A percentile compares a stretch with the other conserved stretches of the same genome.
phyloP scores from a whole-genome alignment of 2,797 vertebrate species.

The Macroramphosus scolopax region DNA sequence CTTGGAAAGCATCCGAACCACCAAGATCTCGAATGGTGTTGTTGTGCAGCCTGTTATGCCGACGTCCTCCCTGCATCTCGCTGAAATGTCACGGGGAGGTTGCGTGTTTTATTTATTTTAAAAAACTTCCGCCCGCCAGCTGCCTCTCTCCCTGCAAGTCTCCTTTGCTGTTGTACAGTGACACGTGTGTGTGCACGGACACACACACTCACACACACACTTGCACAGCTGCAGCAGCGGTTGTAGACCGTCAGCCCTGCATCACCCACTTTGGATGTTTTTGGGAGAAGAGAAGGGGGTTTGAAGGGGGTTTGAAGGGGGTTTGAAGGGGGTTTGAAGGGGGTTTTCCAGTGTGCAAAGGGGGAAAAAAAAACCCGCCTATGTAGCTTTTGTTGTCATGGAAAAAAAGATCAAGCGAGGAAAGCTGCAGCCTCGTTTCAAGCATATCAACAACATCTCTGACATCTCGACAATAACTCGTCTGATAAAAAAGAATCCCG shows the following conservation, averaged over 20 bases:
- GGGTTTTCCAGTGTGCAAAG: conserved; percentile 73
- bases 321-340: too few relatives aligned
- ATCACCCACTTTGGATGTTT: conserved; percentile 80
- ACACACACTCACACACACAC: conserved; percentile 17
- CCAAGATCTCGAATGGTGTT: conserved; percentile 29
- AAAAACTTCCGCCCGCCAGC: conserved; percentile 11
- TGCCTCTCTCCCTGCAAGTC: conserved; percentile 9
- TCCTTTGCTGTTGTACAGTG: conserved; percentile 28
- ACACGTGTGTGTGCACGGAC: conserved; percentile 12
- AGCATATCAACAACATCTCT: conserved; percentile 27
- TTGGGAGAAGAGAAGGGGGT: conserved; percentile 71
- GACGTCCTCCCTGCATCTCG: conserved; percentile 36
- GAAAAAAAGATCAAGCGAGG: conserved; percentile 36
- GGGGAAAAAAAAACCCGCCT: conserved; percentile 30
- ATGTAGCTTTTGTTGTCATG: conserved; percentile 38
- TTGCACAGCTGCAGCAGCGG: conserved; percentile 58
- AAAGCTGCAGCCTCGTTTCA: neutral
- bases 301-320: too few relatives aligned
- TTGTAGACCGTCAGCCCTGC: conserved; percentile 67
- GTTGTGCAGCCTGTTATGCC: conserved; percentile 37
- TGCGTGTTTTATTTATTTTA: conserved; percentile 9
- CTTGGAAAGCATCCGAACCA: conserved; percentile 33
- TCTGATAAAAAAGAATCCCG: conserved; percentile 6
- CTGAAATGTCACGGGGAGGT: conserved; percentile 28
- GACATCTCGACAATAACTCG: conserved; percentile 34